These are phyloP conservation scores for Apistogramma diplotaenia DNA, from an alignment of 2,113 vertebrate genomes.

Conservation along the genomic window DNA sequence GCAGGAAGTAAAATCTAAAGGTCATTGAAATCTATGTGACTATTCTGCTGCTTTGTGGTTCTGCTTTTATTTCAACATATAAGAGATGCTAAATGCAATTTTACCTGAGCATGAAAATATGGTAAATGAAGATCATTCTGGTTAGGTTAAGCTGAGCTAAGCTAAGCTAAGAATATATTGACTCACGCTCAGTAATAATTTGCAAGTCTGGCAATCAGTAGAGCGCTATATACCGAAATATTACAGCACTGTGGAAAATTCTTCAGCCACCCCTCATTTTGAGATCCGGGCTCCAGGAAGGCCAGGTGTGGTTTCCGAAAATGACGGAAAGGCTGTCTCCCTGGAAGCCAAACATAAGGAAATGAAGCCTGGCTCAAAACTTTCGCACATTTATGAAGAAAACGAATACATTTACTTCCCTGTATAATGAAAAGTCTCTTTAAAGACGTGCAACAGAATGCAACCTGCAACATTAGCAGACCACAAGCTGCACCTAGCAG, in stretches of 20 bases:
- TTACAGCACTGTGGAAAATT: background rate
- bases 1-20: background rate
- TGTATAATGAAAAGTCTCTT: background rate
- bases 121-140: background rate
- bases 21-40: background rate
- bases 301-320: background rate
- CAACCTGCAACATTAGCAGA: background rate
- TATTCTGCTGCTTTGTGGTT: background rate
- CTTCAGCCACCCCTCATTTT: background rate
- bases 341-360: background rate
- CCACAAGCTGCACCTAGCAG: background rate
- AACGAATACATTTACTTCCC: background rate
- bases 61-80: background rate
- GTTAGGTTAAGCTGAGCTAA: background rate
- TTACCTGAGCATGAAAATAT: background rate
- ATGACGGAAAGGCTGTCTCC: no score
- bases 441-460: background rate
- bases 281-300: background rate
- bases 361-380: background rate
- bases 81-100: background rate
- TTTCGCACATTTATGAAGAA: background rate
- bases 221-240: background rate
- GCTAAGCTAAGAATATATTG: background rate
- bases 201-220: background rate
- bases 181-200: background rate